phyloP scores from a whole-genome alignment of 2,888 invertebrate genomes.

The Chaitophorus viminalis region DNA sequence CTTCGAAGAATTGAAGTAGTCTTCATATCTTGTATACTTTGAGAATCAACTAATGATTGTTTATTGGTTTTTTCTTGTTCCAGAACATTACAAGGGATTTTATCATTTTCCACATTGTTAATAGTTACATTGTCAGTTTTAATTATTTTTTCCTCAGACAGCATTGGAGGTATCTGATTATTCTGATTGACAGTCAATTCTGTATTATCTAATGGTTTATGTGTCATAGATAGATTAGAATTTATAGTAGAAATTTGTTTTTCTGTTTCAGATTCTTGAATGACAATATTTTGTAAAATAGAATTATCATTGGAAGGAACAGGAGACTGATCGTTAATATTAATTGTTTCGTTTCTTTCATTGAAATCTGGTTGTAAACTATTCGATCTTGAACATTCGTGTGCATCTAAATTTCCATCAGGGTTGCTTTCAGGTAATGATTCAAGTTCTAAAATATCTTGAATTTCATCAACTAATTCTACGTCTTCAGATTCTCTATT shows the following conservation, averaged over 20 bases:
- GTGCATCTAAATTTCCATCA: neutral
- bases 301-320: neutral
- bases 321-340: neutral
- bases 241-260: neutral
- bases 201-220: neutral
- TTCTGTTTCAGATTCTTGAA: neutral
- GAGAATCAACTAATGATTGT: neutral
- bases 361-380: neutral
- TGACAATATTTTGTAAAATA: neutral
- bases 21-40: neutral
- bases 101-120: neutral
- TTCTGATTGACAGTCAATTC: neutral
- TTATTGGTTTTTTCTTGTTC: neutral
- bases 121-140: neutral
- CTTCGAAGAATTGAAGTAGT: neutral
- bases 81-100: neutral
- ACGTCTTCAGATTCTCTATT: neutral
- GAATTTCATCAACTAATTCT: conserved; percentile 22
- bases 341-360: neutral
- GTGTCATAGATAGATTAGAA: neutral
- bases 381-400: neutral
- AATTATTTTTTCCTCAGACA: neutral
- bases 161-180: neutral
- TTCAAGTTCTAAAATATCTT: conserved; percentile 51
- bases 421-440: conserved; percentile 56